Evolutionary conservation across 2,113 vertebrate species (phyloP).

Genomic region (Corythornis cristatus): DNA sequence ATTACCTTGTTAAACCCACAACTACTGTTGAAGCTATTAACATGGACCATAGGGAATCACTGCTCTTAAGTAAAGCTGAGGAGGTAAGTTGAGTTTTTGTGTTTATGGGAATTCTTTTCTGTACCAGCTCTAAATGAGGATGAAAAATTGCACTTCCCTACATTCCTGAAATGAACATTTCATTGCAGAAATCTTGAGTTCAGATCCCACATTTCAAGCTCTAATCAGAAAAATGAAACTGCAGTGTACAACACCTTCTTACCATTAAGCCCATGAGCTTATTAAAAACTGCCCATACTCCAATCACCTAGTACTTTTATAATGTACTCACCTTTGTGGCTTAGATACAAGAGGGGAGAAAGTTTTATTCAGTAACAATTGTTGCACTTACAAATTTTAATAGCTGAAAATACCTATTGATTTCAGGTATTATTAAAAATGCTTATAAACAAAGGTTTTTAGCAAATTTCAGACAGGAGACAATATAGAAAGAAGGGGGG

Average conservation of each 20-base stretch:
- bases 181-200: background rate
- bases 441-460: background rate
- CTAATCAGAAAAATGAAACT: background rate
- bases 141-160: background rate
- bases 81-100: background rate
- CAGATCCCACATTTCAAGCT: background rate
- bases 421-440: background rate
- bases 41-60: background rate
- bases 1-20: background rate
- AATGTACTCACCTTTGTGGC: background rate
- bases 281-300: background rate
- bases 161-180: background rate
- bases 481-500: background rate
- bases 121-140: background rate
- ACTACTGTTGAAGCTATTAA: background rate
- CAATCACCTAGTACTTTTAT: background rate
- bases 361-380: background rate
- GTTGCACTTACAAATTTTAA: background rate
- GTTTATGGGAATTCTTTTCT: background rate
- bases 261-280: background rate
- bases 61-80: background rate
- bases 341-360: background rate
- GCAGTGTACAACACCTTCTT: background rate
- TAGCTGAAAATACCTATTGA: background rate
- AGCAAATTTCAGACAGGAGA: background rate